Percentiles rank a stretch among this genome's conserved stretches.
These are phyloP conservation scores for Campoplex nolae DNA, from an alignment of 2,888 invertebrate species.

Conservation along the genomic window DNA sequence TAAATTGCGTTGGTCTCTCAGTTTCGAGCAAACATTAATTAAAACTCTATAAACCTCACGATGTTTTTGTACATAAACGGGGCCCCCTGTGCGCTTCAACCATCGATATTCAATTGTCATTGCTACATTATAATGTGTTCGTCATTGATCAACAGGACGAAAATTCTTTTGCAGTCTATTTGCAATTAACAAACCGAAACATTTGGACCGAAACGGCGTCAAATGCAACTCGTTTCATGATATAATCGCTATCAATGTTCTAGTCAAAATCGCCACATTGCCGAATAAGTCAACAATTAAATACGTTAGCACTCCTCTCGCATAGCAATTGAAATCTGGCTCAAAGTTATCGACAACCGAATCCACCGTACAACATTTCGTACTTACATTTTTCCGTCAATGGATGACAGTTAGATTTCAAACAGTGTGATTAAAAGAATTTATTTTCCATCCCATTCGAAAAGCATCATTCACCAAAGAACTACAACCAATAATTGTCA, in stretches of 20 bases:
- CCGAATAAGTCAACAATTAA: neutral
- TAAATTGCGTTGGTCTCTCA: slow-evolving; percentile 13
- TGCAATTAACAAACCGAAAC: neutral
- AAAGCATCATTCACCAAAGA: too few relatives aligned
- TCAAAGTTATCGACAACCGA: neutral
- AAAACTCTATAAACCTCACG: slow-evolving; percentile 16
- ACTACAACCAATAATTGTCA: too few relatives aligned
- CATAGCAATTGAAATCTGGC: neutral
- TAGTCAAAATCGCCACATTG: neutral
- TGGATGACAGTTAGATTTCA: too few relatives aligned
- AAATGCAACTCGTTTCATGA: neutral
- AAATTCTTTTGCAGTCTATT: neutral
- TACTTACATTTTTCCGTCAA: too few relatives aligned
- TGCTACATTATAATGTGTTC: neutral
- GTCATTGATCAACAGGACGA: slow-evolving; percentile 3
- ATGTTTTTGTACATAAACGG: slow-evolving; percentile 11
- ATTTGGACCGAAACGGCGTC: neutral
- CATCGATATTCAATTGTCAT: neutral
- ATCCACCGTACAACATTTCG: too few relatives aligned
- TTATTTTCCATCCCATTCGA: too few relatives aligned
- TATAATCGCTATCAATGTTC: neutral
- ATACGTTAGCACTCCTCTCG: neutral
- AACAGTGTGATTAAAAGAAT: too few relatives aligned
- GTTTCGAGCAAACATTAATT: slow-evolving; percentile 41
- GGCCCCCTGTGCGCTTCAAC: neutral